These are phyloP conservation scores for Lucifuga dentata DNA, from an alignment of 2,113 vertebrate genomes.

Conservation along the genomic window DNA sequence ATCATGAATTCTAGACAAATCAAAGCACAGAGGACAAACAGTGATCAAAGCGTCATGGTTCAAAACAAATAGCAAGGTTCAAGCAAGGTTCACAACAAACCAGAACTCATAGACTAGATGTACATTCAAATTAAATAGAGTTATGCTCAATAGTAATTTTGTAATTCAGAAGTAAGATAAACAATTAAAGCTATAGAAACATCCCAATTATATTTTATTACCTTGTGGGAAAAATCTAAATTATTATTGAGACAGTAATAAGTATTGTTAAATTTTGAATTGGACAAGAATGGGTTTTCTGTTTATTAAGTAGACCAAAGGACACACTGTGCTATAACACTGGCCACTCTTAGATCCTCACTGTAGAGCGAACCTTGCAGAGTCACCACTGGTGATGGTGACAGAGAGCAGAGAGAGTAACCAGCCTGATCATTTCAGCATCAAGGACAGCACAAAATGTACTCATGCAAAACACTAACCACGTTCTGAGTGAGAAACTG, in stretches of 20 bases:
- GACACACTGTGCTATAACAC: neutral
- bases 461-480: neutral
- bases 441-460: slow-evolving; percentile 57
- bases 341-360: neutral
- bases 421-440: slow-evolving; percentile 51
- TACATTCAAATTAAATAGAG: no score
- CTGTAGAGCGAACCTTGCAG: neutral
- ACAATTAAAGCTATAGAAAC: no score
- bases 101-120: neutral
- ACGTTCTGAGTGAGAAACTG: no score
- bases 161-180: no score
- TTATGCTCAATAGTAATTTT: no score
- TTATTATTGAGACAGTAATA: no score
- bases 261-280: no score
- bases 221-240: no score
- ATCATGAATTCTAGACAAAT: slow-evolving; percentile 62
- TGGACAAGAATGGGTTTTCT: neutral
- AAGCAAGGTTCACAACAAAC: neutral
- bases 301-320: neutral
- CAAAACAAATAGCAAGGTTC: neutral
- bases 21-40: slow-evolving; percentile 19
- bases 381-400: neutral
- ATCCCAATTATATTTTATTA: no score
- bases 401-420: neutral
- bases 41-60: neutral